Conservation (phyloP, 2,113 vertebrate genomes). For the Jaculus jaculus region DNA sequence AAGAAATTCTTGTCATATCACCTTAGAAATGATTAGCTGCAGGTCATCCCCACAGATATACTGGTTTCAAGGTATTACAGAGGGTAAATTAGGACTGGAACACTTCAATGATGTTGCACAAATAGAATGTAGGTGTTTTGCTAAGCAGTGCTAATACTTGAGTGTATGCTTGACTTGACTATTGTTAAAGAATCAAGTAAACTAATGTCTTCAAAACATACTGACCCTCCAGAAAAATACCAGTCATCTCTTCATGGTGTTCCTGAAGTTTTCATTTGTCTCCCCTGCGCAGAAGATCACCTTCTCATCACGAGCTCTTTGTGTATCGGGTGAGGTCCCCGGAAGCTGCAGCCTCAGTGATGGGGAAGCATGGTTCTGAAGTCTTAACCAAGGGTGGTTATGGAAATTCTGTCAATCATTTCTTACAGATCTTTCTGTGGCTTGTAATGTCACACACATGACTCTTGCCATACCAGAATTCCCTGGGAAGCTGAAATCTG, state of each 20-base stretch:
- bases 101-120: neutral
- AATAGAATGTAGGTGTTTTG: no score
- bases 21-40: neutral
- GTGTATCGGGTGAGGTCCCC: constrained; percentile 79
- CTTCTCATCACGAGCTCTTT: constrained; percentile 78
- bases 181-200: constrained; percentile 8
- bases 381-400: neutral
- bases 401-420: neutral
- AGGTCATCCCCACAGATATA: neutral
- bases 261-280: constrained; percentile 67
- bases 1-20: neutral
- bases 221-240: constrained; percentile 67
- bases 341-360: neutral
- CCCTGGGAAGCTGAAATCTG: constrained; percentile 74
- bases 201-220: neutral
- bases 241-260: constrained; percentile 69
- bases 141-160: neutral
- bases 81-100: neutral
- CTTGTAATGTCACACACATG: constrained; percentile 84
- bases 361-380: neutral
- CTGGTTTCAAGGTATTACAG: neutral
- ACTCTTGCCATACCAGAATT: constrained; percentile 82
- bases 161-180: neutral
- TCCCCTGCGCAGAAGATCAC: constrained; percentile 5
- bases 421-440: constrained; percentile 76